Evolutionary conservation across 2,888 invertebrate species (phyloP).

Genomic region (Eustalomyia histrio): DNA sequence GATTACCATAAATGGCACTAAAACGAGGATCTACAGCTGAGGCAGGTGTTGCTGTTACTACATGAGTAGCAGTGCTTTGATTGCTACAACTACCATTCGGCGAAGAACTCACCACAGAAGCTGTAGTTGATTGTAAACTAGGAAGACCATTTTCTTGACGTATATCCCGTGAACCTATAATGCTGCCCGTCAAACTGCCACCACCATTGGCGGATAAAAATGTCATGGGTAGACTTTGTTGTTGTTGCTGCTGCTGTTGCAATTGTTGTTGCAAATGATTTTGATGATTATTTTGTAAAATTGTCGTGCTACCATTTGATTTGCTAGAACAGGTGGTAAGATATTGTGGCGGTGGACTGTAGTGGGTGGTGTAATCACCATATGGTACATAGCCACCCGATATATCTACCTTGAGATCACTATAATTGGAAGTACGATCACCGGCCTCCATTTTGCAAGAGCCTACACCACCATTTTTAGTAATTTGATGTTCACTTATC

Average conservation of each 20-base stretch:
- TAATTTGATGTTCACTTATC: constrained; percentile 80
- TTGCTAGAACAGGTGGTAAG: constrained; percentile 78
- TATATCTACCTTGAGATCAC: constrained; percentile 93
- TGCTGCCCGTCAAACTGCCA: constrained; percentile 78
- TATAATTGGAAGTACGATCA: constrained; percentile 94
- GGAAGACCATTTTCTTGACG: constrained; percentile 79
- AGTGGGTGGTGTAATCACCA: constrained; percentile 92
- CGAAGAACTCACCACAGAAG: constrained; percentile 79
- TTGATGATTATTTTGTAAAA: constrained; percentile 76
- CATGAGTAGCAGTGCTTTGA: constrained; percentile 77
- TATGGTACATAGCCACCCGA: constrained; percentile 87
- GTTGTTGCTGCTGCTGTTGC: constrained; percentile 71
- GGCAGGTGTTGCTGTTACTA: constrained; percentile 72
- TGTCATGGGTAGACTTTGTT: constrained; percentile 77
- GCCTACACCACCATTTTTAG: constrained; percentile 80
- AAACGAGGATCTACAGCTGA: constrained; percentile 88
- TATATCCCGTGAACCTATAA: constrained; percentile 77
- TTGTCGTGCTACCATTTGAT: constrained; percentile 76
- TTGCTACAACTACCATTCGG: constrained; percentile 79
- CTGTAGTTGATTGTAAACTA: constrained; percentile 77
- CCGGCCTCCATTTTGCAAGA: constrained; percentile 81
- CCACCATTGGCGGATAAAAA: constrained; percentile 75
- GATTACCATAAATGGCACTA: constrained; percentile 94
- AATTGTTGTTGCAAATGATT: constrained; percentile 75
- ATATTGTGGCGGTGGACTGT: constrained; percentile 87